Conservation (phyloP, 2,797 vertebrate species). For the Aratinga solstitialis region DNA sequence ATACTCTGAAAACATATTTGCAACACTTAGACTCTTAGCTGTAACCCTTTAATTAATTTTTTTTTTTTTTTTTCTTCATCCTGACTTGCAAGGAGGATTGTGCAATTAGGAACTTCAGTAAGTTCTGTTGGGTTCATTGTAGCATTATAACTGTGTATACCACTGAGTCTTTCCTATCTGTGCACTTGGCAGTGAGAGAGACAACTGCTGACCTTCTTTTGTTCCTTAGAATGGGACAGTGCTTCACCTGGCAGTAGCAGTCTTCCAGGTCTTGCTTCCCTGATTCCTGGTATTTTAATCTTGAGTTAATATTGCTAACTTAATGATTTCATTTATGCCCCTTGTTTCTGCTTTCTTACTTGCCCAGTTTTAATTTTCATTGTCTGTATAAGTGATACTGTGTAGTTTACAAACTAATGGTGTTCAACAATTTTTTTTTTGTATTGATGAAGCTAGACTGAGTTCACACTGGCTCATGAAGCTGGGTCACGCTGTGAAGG, state of each 20-base stretch:
- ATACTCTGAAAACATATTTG: not conserved
- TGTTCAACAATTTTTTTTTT: not conserved
- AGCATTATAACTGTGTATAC: not conserved
- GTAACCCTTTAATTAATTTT: not conserved
- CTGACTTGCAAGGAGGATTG: not conserved
- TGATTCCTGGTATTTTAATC: not conserved
- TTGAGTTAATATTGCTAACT: not conserved
- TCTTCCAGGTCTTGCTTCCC: not conserved
- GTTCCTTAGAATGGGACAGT: not conserved
- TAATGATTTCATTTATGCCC: not conserved
- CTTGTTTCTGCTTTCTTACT: not conserved
- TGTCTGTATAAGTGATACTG: not conserved
- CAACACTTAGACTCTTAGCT: not conserved
- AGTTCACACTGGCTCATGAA: not conserved
- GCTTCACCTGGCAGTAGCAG: not conserved
- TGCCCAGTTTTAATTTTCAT: not conserved
- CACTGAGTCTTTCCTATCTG: not conserved
- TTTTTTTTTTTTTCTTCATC: too few relatives aligned
- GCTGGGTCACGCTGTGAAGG: not conserved
- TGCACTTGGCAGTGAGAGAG: accelerated
- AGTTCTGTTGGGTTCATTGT: not conserved
- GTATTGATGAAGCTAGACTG: not conserved
- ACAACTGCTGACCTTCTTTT: not conserved
- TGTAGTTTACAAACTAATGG: not conserved
- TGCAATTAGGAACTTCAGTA: not conserved